These are phyloP conservation scores for Camelus dromedarius DNA, from an alignment of 2,113 vertebrate species.

Conservation along the genomic window DNA sequence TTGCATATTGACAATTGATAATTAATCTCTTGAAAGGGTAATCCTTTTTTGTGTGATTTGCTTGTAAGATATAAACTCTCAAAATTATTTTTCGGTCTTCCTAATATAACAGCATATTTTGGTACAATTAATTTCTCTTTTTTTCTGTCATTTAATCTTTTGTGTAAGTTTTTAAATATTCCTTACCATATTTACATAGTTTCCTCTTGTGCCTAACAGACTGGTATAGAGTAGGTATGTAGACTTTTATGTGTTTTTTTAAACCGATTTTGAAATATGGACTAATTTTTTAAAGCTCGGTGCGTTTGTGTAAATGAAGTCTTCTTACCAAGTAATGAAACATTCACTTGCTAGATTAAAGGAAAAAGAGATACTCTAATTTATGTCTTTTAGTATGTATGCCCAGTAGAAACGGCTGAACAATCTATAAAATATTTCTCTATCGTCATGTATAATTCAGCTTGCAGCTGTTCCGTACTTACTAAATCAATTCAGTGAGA, in stretches of 20 bases:
- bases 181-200: background rate
- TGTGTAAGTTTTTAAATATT: background rate
- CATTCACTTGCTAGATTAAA: slow-evolving; percentile 58
- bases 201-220: background rate
- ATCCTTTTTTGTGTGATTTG: background rate
- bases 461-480: slow-evolving; percentile 47
- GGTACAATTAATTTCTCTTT: background rate
- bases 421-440: slow-evolving; percentile 47
- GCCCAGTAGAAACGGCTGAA: slow-evolving; percentile 4
- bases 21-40: background rate
- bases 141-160: background rate
- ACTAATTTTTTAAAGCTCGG: slow-evolving; percentile 41
- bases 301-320: slow-evolving; percentile 60
- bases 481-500: slow-evolving; percentile 57
- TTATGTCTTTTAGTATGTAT: slow-evolving; percentile 55
- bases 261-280: background rate
- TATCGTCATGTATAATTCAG: slow-evolving; percentile 58
- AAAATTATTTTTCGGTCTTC: slow-evolving; percentile 8
- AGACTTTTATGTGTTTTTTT: background rate
- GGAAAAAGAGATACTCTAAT: slow-evolving; percentile 21
- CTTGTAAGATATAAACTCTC: background rate
- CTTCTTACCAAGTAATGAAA: slow-evolving; percentile 34
- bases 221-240: background rate
- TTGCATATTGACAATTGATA: background rate
- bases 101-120: background rate